Evolutionary conservation across 2,888 invertebrate species (phyloP), one percentile per base, ranked within the genome.

Genomic region (Pyralis farinalis): DNA sequence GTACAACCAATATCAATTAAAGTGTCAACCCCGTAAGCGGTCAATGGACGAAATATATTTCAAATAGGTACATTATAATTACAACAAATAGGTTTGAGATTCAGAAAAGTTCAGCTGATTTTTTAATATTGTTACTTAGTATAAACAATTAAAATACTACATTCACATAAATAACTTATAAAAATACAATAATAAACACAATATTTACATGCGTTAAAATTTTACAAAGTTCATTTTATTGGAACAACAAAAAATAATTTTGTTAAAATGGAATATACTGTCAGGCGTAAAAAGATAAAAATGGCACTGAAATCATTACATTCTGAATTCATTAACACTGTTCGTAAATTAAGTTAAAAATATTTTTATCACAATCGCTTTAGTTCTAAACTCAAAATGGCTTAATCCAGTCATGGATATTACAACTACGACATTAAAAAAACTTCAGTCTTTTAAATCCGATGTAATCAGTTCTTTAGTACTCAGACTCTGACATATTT

Each of bases 81-180:
- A 84, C 75, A 82, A 71, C 68, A 77, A 71, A 68, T 71, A 64
- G 59, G 61, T 63, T 74, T 85, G 88, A 88, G 88, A 88, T 88
- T 87, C 88, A 81, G 79, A 65, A 69, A 71, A 77, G 82, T 81
- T 86, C 77, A 87, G 85, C 83, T 86, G 84, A 87, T 87, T 85
- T 81, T n/a, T 65, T 82, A 71, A 64, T 72, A 75, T 74, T 65
- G 45, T 56, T 63, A 68, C 47, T 64, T 76, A 76, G 71, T 63
- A 77, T 73, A 66, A 71, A 77, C 76, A 74, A 67, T 68, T 70
- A 62, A 58, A 76, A 77, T 68, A 61, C 73, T 83, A 87, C 63
- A 80, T 83, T 85, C 75, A 79, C 83, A 87, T 88, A 88, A 88
- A 88, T 88, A 84, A 86, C 75, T 87, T 85, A 86, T 73, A 69